A percentile compares a stretch with the other conserved stretches of the same genome.
Conservation (phyloP, 2,888 invertebrate genomes). For the Phaedon cochleariae region DNA sequence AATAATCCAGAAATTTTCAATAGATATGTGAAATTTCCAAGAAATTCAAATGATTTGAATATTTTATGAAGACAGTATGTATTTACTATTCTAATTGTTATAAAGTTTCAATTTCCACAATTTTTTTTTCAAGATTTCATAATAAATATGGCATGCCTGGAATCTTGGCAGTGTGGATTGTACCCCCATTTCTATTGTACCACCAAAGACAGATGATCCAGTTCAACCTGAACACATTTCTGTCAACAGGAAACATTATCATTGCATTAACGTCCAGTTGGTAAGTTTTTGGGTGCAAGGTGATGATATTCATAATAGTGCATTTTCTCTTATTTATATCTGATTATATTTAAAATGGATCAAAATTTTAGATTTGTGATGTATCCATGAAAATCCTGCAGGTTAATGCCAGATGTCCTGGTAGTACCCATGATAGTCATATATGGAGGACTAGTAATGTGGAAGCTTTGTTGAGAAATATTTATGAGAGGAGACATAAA, state of each 20-base stretch:
- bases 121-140: too few relatives aligned
- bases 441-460: conserved; percentile 12
- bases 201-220: too few relatives aligned
- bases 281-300: conserved; percentile 30
- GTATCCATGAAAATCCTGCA: conserved; percentile 19
- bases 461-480: neutral
- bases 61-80: neutral
- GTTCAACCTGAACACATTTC: too few relatives aligned
- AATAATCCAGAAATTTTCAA: conserved; percentile 4
- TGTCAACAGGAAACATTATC: too few relatives aligned
- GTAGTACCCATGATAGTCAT: conserved; percentile 21
- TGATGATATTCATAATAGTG: neutral
- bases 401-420: conserved; percentile 27
- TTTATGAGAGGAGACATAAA: neutral
- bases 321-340: too few relatives aligned
- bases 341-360: conserved; percentile 1
- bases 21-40: conserved; percentile 1
- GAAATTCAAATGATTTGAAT: neutral
- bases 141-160: too few relatives aligned
- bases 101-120: neutral
- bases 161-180: too few relatives aligned
- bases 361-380: conserved; percentile 12
- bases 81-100: neutral
- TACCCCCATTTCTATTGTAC: too few relatives aligned
- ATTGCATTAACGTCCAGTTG: neutral